Percentiles rank a stretch among this genome's conserved stretches.
phyloP scores from a whole-genome alignment of 2,888 invertebrate species.

The Dorcus parallelipipedus region DNA sequence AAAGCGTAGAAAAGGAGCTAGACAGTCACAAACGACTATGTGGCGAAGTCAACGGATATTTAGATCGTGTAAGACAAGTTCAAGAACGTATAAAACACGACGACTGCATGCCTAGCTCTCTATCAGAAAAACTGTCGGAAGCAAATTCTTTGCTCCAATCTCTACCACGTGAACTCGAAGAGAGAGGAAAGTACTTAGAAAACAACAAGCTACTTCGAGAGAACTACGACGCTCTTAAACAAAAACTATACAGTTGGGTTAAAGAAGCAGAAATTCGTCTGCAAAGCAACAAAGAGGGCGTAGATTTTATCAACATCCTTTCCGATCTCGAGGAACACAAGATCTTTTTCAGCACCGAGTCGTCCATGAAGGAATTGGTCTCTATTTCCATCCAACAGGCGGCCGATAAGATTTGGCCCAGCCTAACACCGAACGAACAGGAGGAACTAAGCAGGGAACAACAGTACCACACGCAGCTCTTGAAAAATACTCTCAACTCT shows the following conservation, averaged over 20 bases:
- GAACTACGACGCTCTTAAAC: constrained; percentile 72
- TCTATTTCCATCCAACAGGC: constrained; percentile 78
- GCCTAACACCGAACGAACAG: constrained; percentile 74
- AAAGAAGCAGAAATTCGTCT: constrained; percentile 77
- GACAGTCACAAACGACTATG: constrained; percentile 69
- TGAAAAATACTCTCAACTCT: constrained; percentile 78
- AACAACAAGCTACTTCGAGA: constrained; percentile 73
- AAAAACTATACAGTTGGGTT: constrained; percentile 79
- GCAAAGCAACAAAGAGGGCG: constrained; percentile 75
- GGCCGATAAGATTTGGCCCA: constrained; percentile 86
- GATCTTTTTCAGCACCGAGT: constrained; percentile 77
- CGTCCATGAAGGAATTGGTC: constrained; percentile 73
- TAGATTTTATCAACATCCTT: constrained; percentile 82
- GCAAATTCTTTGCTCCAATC: constrained; percentile 74
- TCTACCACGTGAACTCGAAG: constrained; percentile 75
- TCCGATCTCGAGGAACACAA: constrained; percentile 84
- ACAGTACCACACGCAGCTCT: constrained; percentile 73
- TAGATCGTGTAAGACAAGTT: constrained; percentile 68
- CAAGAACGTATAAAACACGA: constrained; percentile 71
- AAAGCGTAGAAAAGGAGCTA: constrained; percentile 78
- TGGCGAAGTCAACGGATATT: constrained; percentile 64
- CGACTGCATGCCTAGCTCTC: constrained; percentile 73
- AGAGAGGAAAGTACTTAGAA: constrained; percentile 75
- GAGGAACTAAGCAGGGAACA: constrained; percentile 79
- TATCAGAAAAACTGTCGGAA: constrained; percentile 82